phyloP scores from a whole-genome alignment of 2,113 vertebrate species.

The Coryphaenoides rupestris region DNA sequence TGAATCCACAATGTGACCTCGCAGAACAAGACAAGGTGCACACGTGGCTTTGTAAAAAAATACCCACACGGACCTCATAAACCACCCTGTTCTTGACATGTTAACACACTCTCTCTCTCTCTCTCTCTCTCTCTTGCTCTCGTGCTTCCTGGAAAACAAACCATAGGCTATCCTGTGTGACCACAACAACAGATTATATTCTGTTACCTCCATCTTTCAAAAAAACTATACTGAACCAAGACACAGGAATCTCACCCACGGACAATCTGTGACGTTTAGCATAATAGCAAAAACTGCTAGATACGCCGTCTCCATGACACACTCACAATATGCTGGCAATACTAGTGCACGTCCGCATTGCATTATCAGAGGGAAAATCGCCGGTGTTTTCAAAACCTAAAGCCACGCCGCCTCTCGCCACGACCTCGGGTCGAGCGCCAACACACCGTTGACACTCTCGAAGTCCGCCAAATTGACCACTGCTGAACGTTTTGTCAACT shows the following conservation, averaged over 20 bases:
- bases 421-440: no score
- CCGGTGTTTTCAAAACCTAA: no score
- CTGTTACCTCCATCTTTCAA: not conserved
- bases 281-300: slow-evolving; percentile 13
- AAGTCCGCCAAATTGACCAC: no score
- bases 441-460: no score
- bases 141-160: not conserved
- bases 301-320: slow-evolving; percentile 1
- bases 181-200: not conserved
- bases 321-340: slow-evolving; percentile 33
- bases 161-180: not conserved
- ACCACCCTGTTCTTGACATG: not conserved
- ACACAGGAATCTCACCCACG: slow-evolving; percentile 1
- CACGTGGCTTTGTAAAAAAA: not conserved
- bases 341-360: no score
- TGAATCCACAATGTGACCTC: slow-evolving; percentile 31
- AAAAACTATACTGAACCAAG: not conserved
- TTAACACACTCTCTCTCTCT: no score
- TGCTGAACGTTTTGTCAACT: no score
- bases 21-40: slow-evolving; percentile 18
- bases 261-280: not conserved
- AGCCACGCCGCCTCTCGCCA: no score
- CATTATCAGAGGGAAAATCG: no score
- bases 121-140: no score
- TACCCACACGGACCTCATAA: not conserved